These are phyloP conservation scores for Herpailurus yagouaroundi DNA, from an alignment of 2,113 vertebrate genomes.

Conservation along the genomic window DNA sequence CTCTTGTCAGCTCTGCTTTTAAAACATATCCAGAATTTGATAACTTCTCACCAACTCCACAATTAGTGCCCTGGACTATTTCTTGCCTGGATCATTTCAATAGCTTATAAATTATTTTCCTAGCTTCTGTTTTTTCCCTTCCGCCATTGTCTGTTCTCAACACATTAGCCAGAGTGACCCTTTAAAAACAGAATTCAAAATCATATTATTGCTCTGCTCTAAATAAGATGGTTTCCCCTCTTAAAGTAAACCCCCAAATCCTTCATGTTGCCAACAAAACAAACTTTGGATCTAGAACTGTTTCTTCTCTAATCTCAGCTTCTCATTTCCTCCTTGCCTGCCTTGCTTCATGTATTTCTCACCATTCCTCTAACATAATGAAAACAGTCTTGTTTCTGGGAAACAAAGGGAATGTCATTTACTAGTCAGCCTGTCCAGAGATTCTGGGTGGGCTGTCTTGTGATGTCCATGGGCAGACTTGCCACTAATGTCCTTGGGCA, in stretches of 20 bases:
- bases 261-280: not conserved
- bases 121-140: not conserved
- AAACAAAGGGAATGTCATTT: not conserved
- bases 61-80: not conserved
- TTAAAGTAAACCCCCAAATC: not conserved
- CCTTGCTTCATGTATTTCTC: not conserved
- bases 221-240: not conserved
- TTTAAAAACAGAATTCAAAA: not conserved
- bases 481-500: not conserved
- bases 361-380: not conserved
- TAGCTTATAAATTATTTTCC: not conserved
- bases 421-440: not conserved
- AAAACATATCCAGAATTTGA: not conserved
- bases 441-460: not conserved
- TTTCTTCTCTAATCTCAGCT: not conserved
- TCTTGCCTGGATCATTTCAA: not conserved
- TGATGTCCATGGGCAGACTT: not conserved
- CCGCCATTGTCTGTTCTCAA: not conserved
- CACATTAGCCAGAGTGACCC: not conserved
- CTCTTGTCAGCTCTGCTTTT: not conserved
- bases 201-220: not conserved
- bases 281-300: not conserved
- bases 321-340: not conserved
- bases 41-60: not conserved
- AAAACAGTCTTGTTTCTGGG: not conserved